Base-by-base conservation (phyloP, 1,140 invertebrate species). In the Pissodes strobi region DNA sequence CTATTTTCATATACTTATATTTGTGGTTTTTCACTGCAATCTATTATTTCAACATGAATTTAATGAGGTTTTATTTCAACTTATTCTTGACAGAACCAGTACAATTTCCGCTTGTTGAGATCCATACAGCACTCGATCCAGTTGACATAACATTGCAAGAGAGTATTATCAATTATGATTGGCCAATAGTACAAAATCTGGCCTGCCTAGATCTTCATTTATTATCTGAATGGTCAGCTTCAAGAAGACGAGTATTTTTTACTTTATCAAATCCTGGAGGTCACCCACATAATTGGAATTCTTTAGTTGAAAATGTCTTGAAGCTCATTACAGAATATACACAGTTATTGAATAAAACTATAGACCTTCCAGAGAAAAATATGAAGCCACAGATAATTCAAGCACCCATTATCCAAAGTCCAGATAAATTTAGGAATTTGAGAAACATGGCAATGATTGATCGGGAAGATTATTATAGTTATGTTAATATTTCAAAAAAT, bases 271-370 rank as follows among this genome's bases (percentile, higher is more conserved):
- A 88, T 72, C 90, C 90, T 45, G 88, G 90, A 19, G 87, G 88
- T 46, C 90, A 91, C 77, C 89, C 90, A 1, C 87, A 88, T 64
- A 90, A 89, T 67, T 93, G 90, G 90, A 91, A 88, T 68, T 82
- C 81, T 55, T 73, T 92, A 2, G 78, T 87, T 9, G 81, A 85
- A 66, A 83, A 82, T 67, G 85, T 84, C 72, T 69, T 88, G 2
- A 73, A 71, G 25, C 74, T 86, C 0, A 79, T 91, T 1, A 85
- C 83, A 55, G 79, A 81, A 45, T 91, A 88, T 71, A 83, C 82
- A 0, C 79, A 81, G 1, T 80, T 87, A 38, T 71, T 91, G 1
- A 84, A 82, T 19, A 79, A 77, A 43, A 80, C 86, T 10, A 80
- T 82, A 69, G 76, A 77, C 57, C 79, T 82, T 70, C 76, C 56